Evolutionary conservation across 2,888 invertebrate genomes (phyloP), one percentile per base, ranked within the genome.

Genomic region (Agonopterix heracliana): DNA sequence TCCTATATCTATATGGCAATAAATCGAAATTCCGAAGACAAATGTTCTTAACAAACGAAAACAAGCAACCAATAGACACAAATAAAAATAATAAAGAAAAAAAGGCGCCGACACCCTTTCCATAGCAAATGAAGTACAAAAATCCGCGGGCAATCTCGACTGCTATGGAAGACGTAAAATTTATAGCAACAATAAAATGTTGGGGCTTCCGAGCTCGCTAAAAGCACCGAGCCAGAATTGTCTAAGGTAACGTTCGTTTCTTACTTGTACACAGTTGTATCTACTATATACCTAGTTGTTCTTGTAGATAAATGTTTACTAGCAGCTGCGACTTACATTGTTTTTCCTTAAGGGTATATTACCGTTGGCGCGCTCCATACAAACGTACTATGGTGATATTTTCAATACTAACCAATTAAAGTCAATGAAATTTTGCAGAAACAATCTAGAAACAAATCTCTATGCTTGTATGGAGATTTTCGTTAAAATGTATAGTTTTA

Each of bases 171-270:
- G 66, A 62, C 77, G 73, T 79, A 74, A 81, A 86, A 87, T 87
- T 87, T 87, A 87, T 87, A 63, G 74, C 74, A 70, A 78, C 84
- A 83, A 87, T 87, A 87, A 87, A 87, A 86, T 76, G 26, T 81
- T 69, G 78, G 77, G 79, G 80, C 78, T 78, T 78, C 80, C 78
- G 66, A 68, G 64, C 63, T 61, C 59, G 68, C 74, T 77, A 77
- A 81, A 75, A 80, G 81, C 41, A 41, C 41, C 41, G 13, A 9
- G 12, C 52, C 55, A 58, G 63, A 59, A 65, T 67, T 68, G 66
- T 63, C 55, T 63, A 66, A 63, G 61, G 49, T 49, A 49, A 49
- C 45, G 41, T 48, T 48, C 41, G 41, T 41, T 34, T 13, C 13
- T 13, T 42, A 42, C 38, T 41, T 41, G 41, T 5, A 26, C 26